Percentiles rank a stretch among this genome's conserved stretches.
Evolutionary conservation across 2,797 vertebrate species (phyloP).

Genomic region (Pipistrellus pipistrellus): DNA sequence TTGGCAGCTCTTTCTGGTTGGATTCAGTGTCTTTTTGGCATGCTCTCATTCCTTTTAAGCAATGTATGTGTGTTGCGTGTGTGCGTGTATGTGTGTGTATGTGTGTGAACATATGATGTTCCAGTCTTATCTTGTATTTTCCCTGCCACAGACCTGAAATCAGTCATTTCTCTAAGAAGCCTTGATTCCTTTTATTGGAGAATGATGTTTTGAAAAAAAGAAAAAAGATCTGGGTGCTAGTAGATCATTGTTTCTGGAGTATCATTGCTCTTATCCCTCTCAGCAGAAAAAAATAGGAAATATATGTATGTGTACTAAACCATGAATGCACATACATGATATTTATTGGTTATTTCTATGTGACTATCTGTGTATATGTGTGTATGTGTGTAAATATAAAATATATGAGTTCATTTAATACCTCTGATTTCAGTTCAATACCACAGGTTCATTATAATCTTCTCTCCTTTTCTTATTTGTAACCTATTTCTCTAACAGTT

Average conservation of each 20-base stretch:
- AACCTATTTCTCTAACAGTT: conserved; percentile 15
- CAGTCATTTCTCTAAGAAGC: conserved; percentile 29
- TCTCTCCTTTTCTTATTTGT: neutral
- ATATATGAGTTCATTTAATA: neutral
- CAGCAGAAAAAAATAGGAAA: neutral
- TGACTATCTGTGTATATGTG: neutral
- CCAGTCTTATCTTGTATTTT: neutral
- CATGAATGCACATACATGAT: neutral
- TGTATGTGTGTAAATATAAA: neutral
- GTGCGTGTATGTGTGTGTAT: neutral
- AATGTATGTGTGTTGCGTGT: neutral
- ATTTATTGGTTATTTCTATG: neutral
- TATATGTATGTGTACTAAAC: neutral
- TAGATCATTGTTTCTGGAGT: neutral
- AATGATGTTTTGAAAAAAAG: conserved; percentile 60
- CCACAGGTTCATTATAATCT: neutral
- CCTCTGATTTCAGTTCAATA: neutral
- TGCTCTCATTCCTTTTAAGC: neutral
- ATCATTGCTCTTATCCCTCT: neutral
- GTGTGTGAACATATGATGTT: neutral
- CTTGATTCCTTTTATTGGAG: neutral
- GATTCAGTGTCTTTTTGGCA: neutral
- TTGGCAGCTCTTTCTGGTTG: neutral
- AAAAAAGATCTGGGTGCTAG: neutral
- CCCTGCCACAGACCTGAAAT: neutral